phyloP scores from a whole-genome alignment of 2,888 invertebrate genomes.

The Tridacna crocea region DNA sequence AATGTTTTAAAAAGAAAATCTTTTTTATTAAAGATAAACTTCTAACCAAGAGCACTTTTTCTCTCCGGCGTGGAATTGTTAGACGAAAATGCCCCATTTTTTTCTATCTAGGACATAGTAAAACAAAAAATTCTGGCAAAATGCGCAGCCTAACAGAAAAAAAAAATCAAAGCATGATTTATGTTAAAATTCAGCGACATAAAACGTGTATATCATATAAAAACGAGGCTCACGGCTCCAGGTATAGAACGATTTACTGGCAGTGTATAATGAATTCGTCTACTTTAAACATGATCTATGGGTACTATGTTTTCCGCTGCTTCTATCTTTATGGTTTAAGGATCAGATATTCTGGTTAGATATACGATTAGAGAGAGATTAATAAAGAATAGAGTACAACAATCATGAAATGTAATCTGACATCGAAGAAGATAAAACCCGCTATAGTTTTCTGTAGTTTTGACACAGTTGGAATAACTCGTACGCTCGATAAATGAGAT shows the following conservation, averaged over 20 bases:
- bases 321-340: constrained; percentile 49
- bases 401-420: constrained; percentile 60
- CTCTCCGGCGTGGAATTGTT: too few relatives aligned
- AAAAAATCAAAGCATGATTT: background rate
- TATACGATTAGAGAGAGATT: constrained; percentile 47
- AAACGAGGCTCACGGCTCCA: background rate
- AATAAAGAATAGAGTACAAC: constrained; percentile 55
- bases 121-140: too few relatives aligned
- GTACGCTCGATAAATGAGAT: constrained; percentile 51
- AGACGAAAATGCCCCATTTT: too few relatives aligned
- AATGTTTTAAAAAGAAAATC: too few relatives aligned
- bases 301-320: constrained; percentile 18
- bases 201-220: background rate
- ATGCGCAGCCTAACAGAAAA: too few relatives aligned
- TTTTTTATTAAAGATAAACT: too few relatives aligned
- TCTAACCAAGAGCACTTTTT: too few relatives aligned
- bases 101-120: too few relatives aligned
- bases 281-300: constrained; percentile 22
- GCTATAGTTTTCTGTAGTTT: constrained; percentile 56
- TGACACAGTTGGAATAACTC: constrained; percentile 56
- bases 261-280: constrained; percentile 9
- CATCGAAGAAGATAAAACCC: constrained; percentile 53
- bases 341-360: constrained; percentile 47
- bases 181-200: constrained; percentile 4
- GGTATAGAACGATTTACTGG: constrained; percentile 20